phyloP scores from a whole-genome alignment of 2,113 vertebrate species.

The Takifugu flavidus region DNA sequence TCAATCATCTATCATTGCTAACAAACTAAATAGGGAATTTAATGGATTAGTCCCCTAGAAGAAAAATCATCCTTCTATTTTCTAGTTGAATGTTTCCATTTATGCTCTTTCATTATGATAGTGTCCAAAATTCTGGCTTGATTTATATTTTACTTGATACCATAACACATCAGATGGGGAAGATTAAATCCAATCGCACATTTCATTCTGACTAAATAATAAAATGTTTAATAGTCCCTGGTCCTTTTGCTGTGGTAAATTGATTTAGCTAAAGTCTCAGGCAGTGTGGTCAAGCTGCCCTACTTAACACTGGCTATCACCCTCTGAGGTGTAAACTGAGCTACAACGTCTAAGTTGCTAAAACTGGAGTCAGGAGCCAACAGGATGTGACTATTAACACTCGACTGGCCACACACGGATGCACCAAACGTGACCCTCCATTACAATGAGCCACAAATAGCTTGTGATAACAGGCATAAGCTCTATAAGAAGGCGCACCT shows the following conservation, averaged over 20 bases:
- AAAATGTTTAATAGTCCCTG: neutral
- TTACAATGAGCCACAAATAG: slow-evolving; percentile 27
- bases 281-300: neutral
- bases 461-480: slow-evolving; percentile 2
- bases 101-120: too few species aligned
- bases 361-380: slow-evolving; percentile 20
- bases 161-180: too few species aligned
- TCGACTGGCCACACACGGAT: slow-evolving; percentile 17
- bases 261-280: neutral
- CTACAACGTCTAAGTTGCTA: neutral
- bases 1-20: too few species aligned
- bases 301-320: neutral
- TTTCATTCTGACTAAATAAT: too few species aligned
- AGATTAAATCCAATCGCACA: too few species aligned
- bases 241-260: neutral
- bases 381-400: slow-evolving; percentile 41
- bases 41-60: neutral
- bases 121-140: too few species aligned
- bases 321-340: neutral
- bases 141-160: too few species aligned
- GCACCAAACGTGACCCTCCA: slow-evolving; percentile 4
- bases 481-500: neutral
- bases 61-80: neutral
- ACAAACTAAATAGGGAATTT: neutral
- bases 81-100: too few species aligned